Evolutionary conservation across 1,140 invertebrate genomes (phyloP).

Genomic region (Orchestia grillus): DNA sequence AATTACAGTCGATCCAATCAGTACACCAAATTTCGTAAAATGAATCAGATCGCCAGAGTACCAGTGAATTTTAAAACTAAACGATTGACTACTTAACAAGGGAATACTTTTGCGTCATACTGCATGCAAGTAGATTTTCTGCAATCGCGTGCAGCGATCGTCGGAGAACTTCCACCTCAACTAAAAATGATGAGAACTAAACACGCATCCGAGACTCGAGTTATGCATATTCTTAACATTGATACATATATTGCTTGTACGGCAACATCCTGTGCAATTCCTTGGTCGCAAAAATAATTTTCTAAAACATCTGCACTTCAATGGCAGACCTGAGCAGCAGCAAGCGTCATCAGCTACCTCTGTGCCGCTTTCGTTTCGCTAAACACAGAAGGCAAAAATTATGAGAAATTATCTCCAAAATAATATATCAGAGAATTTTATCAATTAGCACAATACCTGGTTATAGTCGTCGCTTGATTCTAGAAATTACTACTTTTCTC

Average conservation of each 20-base stretch:
- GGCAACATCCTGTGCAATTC: not conserved
- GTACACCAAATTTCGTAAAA: not conserved
- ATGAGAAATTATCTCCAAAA: not conserved
- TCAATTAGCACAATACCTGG: no score
- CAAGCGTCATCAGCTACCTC: no score
- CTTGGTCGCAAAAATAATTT: not conserved
- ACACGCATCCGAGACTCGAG: not conserved
- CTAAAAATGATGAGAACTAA: not conserved
- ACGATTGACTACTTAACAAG: not conserved
- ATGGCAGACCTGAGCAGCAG: not conserved
- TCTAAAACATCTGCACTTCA: not conserved
- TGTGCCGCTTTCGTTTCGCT: no score
- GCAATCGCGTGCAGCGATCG: not conserved
- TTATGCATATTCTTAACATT: not conserved
- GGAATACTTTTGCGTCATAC: not conserved
- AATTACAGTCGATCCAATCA: not conserved
- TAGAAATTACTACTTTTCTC: no score
- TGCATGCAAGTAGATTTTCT: not conserved
- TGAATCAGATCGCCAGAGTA: no score
- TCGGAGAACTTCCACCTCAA: not conserved
- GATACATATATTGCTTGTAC: not conserved
- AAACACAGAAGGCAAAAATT: no score
- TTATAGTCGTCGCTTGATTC: no score
- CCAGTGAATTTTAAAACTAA: not conserved
- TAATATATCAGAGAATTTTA: not conserved